phyloP scores from a whole-genome alignment of 2,113 vertebrate genomes.

The Nestor notabilis region DNA sequence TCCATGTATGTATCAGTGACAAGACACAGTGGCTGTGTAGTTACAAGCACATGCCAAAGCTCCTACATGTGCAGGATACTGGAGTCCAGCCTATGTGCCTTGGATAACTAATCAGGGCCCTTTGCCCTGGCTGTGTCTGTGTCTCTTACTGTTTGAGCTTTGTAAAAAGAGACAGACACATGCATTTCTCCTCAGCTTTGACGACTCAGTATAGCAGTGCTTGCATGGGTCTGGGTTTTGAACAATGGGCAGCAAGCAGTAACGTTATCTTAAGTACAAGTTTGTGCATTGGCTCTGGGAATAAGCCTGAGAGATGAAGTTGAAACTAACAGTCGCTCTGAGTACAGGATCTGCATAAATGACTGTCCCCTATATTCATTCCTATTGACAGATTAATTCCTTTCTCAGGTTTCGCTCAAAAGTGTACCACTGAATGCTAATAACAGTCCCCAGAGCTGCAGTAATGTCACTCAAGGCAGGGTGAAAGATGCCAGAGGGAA shows the following conservation, averaged over 20 bases:
- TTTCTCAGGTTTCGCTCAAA: constrained; percentile 75
- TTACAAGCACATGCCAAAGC: neutral
- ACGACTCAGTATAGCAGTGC: neutral
- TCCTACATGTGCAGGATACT: neutral
- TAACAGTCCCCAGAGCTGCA: constrained; percentile 23
- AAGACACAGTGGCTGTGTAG: neutral
- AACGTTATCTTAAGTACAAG: constrained; percentile 47
- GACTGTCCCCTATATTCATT: constrained; percentile 74
- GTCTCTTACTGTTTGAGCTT: neutral
- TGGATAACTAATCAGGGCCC: neutral
- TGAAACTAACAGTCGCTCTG: constrained; percentile 59
- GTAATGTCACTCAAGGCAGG: neutral
- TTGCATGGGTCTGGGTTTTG: neutral
- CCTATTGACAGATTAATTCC: constrained; percentile 78
- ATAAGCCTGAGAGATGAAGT: constrained; percentile 29
- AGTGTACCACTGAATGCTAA: constrained; percentile 72
- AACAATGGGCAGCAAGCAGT: neutral
- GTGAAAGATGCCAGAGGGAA: neutral
- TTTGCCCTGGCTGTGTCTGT: neutral
- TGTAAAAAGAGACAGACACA: neutral
- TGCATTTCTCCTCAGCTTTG: neutral
- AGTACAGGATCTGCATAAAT: constrained; percentile 75
- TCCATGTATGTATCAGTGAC: neutral
- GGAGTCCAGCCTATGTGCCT: neutral
- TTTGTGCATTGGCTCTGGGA: constrained; percentile 39